These are phyloP conservation scores for Gortyna flavago DNA, from an alignment of 2,888 invertebrate genomes.

Conservation along the genomic window DNA sequence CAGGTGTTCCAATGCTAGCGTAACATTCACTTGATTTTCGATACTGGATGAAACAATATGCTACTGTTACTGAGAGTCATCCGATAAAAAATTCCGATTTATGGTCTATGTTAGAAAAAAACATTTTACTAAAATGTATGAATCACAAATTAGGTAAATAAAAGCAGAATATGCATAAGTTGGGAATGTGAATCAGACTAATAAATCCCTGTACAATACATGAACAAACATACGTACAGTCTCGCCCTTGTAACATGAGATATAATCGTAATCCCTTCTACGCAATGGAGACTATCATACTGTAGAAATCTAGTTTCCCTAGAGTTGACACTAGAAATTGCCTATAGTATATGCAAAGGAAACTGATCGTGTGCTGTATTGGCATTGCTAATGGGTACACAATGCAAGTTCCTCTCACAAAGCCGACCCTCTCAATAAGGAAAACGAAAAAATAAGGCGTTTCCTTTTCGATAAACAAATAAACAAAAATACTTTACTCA, in stretches of 20 bases:
- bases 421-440: not conserved
- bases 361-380: constrained; percentile 36
- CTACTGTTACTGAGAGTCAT: not conserved
- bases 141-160: not conserved
- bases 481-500: not conserved
- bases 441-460: not conserved
- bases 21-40: constrained; percentile 35
- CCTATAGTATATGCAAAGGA: constrained; percentile 15
- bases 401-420: constrained; percentile 8
- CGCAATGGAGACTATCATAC: constrained; percentile 1
- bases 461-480: not conserved
- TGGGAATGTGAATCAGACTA: not conserved
- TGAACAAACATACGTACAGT: not conserved
- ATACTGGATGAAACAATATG: not conserved
- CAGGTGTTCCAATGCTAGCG: constrained; percentile 47
- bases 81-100: not conserved
- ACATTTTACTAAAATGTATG: not conserved
- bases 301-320: constrained; percentile 39
- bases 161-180: not conserved
- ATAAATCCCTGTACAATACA: not conserved
- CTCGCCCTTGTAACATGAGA: constrained; percentile 10
- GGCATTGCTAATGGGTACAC: constrained; percentile 26
- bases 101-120: not conserved
- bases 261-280: not conserved
- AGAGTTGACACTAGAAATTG: constrained; percentile 48